Evolutionary conservation across 2,888 invertebrate genomes (phyloP), one percentile per base, ranked within the genome.

Genomic region (Plebejus anna): DNA sequence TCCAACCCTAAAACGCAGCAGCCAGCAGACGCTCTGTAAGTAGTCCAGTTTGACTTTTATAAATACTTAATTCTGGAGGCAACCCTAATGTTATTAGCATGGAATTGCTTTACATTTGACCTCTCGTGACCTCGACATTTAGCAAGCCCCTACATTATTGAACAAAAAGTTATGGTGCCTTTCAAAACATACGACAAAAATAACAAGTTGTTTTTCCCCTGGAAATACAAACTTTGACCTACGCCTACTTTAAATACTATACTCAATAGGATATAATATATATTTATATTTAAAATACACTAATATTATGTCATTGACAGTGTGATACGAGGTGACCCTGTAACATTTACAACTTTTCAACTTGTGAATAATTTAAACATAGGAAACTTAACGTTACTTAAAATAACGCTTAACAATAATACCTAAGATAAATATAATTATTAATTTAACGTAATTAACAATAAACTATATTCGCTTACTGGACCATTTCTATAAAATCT

Each of bases 301-400:
- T 71, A 55, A 51, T 72, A 47, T 73, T 16, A 73, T 73, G 6
- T 72, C 47, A 72, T 73, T 73, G 73, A 73, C 51, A 51, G 13
- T 55, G 38, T 71, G 76, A 76, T 76, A 76, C 76, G 76, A 38
- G 76, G 76, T 76, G 57, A 76, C 76, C 76, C 76, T 76, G 76
- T 76, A 59, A 71, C 71, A 71, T 59, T 76, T 57, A 55, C 59
- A 57, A 72, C 22, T 22, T 42, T 61, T 75, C 16, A 22, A 59
- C 61, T 75, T 32, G 36, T 32, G 4, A 70, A 51, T 75, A 70
- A 16, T 59, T 57, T 13, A 51, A 72, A 28, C 32, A 9, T 22
- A 22, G 1, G 5, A 73, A 73, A 28, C 16, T 51, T 73, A 72
- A 42, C 71, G 42, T 72, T 11, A 47, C 28, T 32, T 73, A 55